Conservation (phyloP, 2,113 vertebrate genomes). For the Pachycephala philippinensis region DNA sequence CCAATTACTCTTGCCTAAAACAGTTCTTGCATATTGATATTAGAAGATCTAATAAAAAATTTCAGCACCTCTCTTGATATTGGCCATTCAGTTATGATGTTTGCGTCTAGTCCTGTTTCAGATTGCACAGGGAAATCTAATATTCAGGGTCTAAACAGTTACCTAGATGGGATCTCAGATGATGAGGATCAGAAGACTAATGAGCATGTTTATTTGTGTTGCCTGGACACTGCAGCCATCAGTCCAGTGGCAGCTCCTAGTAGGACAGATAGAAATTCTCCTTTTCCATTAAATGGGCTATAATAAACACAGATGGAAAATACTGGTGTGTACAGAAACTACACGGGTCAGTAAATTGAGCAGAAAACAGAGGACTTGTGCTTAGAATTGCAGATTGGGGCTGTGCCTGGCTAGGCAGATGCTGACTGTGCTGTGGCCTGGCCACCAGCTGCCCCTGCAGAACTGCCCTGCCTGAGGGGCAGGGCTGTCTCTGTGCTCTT, state of each 20-base stretch:
- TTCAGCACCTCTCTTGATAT: not conserved
- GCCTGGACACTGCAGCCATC: not conserved
- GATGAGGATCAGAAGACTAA: not conserved
- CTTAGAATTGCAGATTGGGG: not conserved
- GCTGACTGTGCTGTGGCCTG: not conserved
- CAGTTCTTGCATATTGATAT: not conserved
- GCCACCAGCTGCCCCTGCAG: fast-evolving
- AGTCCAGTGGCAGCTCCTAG: not conserved
- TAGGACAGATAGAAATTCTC: not conserved
- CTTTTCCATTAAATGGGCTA: not conserved
- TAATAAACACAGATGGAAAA: not conserved
- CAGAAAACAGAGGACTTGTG: not conserved
- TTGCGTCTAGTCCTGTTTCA: not conserved
- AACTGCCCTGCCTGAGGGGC: fast-evolving
- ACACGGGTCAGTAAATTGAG: not conserved
- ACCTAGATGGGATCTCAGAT: not conserved
- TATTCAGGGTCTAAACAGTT: not conserved
- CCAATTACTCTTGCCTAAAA: not conserved
- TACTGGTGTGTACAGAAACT: not conserved
- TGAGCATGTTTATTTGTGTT: not conserved
- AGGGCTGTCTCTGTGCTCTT: fast-evolving
- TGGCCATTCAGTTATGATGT: not conserved
- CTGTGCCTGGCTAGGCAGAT: not conserved
- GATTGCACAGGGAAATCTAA: not conserved
- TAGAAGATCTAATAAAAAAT: not conserved